These are phyloP conservation scores for Drosophila antonietae DNA, from an alignment of 2,888 invertebrate species.

Conservation along the genomic window DNA sequence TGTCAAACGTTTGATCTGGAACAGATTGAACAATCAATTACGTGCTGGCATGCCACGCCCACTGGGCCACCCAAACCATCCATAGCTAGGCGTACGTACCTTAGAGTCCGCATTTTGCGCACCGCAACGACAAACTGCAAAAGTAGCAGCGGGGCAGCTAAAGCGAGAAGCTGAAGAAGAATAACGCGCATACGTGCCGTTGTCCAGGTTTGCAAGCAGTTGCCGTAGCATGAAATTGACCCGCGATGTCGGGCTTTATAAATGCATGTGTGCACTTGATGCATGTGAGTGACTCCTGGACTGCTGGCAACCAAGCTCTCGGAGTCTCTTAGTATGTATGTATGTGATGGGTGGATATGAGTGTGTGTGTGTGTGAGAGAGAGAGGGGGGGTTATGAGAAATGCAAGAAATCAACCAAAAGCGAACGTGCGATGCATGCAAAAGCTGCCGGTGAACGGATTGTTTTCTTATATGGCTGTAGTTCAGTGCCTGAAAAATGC, in stretches of 20 bases:
- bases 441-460: constrained; percentile 69
- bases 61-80: constrained; percentile 21
- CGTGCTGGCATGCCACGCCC: constrained; percentile 75
- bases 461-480: constrained; percentile 68
- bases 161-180: constrained; percentile 45
- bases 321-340: neutral
- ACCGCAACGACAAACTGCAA: constrained; percentile 52
- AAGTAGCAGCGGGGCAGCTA: constrained; percentile 24
- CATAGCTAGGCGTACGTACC: constrained; percentile 11
- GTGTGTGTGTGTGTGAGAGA: neutral
- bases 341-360: too few species aligned
- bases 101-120: constrained; percentile 18
- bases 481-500: constrained; percentile 71
- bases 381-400: too few species aligned
- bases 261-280: constrained; percentile 73
- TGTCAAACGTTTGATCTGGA: constrained; percentile 75
- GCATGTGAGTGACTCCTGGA: constrained; percentile 62
- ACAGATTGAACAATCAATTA: constrained; percentile 81
- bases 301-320: constrained; percentile 25
- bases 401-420: constrained; percentile 80
- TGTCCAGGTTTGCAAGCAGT: constrained; percentile 60
- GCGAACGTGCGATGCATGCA: constrained; percentile 77
- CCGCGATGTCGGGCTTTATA: constrained; percentile 77
- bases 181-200: constrained; percentile 75
- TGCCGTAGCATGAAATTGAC: constrained; percentile 75